Conservation (phyloP, 2,797 vertebrate species). For the Onychomys leucogaster region DNA sequence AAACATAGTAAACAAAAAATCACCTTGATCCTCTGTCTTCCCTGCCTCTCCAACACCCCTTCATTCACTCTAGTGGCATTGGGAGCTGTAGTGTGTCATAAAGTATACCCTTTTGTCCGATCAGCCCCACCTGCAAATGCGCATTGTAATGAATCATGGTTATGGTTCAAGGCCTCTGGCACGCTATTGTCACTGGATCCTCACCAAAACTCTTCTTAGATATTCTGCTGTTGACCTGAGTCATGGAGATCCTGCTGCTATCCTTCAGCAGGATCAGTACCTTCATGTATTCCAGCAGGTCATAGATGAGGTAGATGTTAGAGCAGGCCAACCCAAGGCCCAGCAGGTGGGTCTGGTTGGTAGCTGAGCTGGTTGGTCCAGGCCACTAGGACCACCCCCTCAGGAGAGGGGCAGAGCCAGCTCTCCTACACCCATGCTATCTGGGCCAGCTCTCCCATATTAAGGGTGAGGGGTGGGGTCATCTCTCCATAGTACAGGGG, state of each 20-base stretch:
- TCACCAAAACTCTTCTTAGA: neutral
- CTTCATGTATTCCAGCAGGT: neutral
- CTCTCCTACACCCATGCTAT: neutral
- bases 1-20: neutral
- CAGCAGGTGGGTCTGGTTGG: neutral
- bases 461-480: neutral
- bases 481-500: too few relatives aligned
- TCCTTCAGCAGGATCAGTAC: neutral
- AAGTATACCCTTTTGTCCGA: neutral
- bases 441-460: neutral
- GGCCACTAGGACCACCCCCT: neutral
- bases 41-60: neutral
- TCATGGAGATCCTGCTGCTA: neutral
- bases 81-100: neutral
- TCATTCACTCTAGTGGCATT: neutral
- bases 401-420: too few relatives aligned
- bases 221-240: neutral
- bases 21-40: neutral
- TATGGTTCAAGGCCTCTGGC: neutral
- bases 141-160: neutral
- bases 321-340: neutral
- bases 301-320: neutral
- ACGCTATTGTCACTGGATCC: neutral
- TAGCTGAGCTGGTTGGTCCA: neutral
- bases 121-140: neutral